phyloP scores from a whole-genome alignment of 2,113 vertebrate genomes.

The Struthio camelus region DNA sequence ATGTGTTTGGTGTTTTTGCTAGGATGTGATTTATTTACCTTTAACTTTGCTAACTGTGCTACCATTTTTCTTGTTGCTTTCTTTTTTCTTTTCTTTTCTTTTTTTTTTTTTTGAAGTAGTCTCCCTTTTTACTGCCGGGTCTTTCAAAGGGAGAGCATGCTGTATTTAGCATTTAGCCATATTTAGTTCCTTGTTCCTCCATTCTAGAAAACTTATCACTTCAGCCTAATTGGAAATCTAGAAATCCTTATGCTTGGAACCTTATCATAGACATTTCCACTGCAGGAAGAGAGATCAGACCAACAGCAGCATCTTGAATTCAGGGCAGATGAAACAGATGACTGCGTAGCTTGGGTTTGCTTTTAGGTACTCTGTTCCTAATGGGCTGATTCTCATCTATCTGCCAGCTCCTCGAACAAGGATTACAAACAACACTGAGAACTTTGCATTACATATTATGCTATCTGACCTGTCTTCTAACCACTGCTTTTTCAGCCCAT shows the following conservation, averaged over 20 bases:
- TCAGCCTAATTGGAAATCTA: constrained; percentile 72
- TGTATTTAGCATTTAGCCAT: too few relatives aligned
- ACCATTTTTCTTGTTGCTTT: background rate
- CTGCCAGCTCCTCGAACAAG: background rate
- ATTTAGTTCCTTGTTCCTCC: constrained; percentile 64
- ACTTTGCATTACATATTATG: background rate
- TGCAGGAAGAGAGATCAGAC: constrained; percentile 60
- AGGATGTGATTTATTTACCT: background rate
- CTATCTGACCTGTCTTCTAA: background rate
- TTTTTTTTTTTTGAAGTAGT: background rate
- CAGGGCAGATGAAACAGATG: constrained; percentile 57
- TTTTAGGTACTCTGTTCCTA: background rate
- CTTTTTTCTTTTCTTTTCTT: too few relatives aligned
- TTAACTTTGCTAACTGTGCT: background rate
- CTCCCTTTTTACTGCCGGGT: background rate
- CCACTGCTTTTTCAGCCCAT: background rate
- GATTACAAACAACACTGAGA: background rate
- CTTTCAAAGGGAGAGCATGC: constrained; percentile 40
- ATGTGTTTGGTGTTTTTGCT: background rate
- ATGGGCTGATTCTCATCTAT: constrained; percentile 43
- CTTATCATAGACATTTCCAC: constrained; percentile 72
- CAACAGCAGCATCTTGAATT: constrained; percentile 67
- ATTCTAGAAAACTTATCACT: constrained; percentile 73
- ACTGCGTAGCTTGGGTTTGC: constrained; percentile 44
- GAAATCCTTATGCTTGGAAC: constrained; percentile 69